Base-by-base conservation (phyloP, 2,888 invertebrate genomes). In the Tenthredo distinguenda region DNA sequence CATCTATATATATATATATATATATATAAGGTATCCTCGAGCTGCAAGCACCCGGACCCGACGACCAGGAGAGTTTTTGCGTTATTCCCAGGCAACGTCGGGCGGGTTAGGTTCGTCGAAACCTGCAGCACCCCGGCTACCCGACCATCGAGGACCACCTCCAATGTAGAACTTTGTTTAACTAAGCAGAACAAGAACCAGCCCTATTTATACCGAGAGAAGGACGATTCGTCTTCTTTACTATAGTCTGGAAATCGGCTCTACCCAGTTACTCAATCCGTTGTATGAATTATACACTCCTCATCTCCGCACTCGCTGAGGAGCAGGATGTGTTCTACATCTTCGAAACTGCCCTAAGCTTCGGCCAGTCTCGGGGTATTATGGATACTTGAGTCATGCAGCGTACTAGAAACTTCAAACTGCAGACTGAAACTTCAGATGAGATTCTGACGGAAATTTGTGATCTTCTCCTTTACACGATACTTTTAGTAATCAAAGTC, bases 181-280 rank as follows among this genome's bases (percentile, higher is more conserved):
- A 93, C 93, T 91, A 91, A 92, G 90, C 90, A 90, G 87, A 88
- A 91, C 93, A 93, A 93, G 93, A 93, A 93, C 89, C 90, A 91
- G 91, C 91, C 92, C 92, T 93, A 93, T 93, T 93, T 93, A 92
- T 93, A 92, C 90, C 40, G 62, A 62, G 62, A 62, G 21, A n/a
- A 81, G 81, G 77, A 77, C 55, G 18, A 15, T 76, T 31, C 76
- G 6, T 77, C 37, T 81, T 81, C 79, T 81, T 81, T 40, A 40
- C 58, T 21, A 62, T 40, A 40, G 81, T 62, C 58, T 62, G 62
- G 58, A 81, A 81, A 81, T 81, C 81, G 81, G 40, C 37, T 40
- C 9, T 74, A 21, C 43, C 21, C 72, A 74, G 10, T 74, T 43
- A 74, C 43, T n/a, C 40, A 43, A 43, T 74, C 21, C 12, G 6